Percentiles rank a stretch among this genome's conserved stretches.
These are phyloP conservation scores for Hemitrygon akajei DNA, from an alignment of 2,797 vertebrate species.

Conservation along the genomic window DNA sequence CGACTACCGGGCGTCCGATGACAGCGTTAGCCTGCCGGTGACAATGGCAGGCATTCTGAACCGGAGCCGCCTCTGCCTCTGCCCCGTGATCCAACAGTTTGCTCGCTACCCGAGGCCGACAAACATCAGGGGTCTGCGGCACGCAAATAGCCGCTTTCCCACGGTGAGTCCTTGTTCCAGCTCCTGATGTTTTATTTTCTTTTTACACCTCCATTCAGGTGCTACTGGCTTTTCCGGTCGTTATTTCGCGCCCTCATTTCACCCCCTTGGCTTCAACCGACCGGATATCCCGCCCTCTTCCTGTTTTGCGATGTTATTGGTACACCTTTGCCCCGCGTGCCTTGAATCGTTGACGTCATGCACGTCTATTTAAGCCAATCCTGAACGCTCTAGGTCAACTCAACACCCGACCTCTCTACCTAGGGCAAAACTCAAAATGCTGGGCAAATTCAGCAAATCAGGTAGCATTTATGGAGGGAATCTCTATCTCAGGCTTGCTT, in stretches of 20 bases:
- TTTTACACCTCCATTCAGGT: not conserved
- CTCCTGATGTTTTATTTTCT: not conserved
- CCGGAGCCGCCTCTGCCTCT: not conserved
- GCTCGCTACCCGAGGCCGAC: too few relatives aligned
- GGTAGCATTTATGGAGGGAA: too few relatives aligned
- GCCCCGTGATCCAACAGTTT: not conserved
- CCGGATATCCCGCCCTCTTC: not conserved
- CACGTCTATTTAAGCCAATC: not conserved
- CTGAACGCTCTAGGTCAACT: not conserved
- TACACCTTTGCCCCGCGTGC: fast-evolving
- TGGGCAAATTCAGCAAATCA: too few relatives aligned
- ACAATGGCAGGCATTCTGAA: not conserved
- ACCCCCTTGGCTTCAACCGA: not conserved
- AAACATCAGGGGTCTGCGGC: not conserved
- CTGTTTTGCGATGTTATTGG: not conserved
- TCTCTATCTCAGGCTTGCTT: too few relatives aligned
- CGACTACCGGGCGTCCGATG: not conserved
- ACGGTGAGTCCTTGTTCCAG: not conserved
- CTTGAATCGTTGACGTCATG: not conserved
- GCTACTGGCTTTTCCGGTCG: too few relatives aligned
- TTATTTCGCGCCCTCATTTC: not conserved
- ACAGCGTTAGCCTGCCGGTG: not conserved
- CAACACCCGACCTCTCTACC: too few relatives aligned
- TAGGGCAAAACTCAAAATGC: too few relatives aligned
- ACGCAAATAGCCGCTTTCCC: too few relatives aligned